These are phyloP conservation scores for Drosophila littoralis DNA, from an alignment of 1,140 invertebrate genomes.

Conservation along the genomic window DNA sequence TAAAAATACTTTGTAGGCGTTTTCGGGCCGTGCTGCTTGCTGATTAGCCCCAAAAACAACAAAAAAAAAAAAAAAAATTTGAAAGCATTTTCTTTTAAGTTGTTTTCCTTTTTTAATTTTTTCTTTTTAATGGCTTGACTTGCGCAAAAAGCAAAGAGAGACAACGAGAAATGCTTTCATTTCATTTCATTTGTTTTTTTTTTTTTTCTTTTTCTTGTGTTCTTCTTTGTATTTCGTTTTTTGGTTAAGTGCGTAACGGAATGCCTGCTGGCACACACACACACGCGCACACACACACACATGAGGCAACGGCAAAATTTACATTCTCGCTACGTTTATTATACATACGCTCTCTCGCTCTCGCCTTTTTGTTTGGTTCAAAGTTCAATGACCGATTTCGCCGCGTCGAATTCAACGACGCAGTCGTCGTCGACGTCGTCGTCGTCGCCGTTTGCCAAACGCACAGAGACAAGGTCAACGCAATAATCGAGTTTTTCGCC, in stretches of 20 bases:
- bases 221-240: neutral
- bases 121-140: conserved; percentile 45
- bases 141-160: conserved; percentile 35
- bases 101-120: conserved; percentile 54
- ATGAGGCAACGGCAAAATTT: conserved; percentile 43
- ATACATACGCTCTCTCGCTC: conserved; percentile 34
- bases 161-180: conserved; percentile 35
- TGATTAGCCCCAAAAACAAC: conserved; percentile 62
- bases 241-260: conserved; percentile 41
- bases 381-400: conserved; percentile 81
- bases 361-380: conserved; percentile 66
- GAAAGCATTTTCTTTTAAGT: conserved; percentile 47
- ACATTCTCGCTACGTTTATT: conserved; percentile 63
- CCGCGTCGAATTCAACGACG: conserved; percentile 49
- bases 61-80: conserved; percentile 42
- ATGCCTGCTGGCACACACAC: conserved; percentile 19
- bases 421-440: conserved; percentile 36
- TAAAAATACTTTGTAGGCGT: conserved; percentile 77
- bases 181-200: conserved; percentile 26
- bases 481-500: conserved; percentile 37
- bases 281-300: conserved; percentile 11
- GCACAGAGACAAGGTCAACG: conserved; percentile 42
- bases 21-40: conserved; percentile 50
- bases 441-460: conserved; percentile 21
- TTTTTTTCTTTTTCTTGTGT: conserved; percentile 11